These are phyloP conservation scores for Hirtodrosophila alboralis DNA, from an alignment of 2,888 invertebrate genomes.

Conservation along the genomic window DNA sequence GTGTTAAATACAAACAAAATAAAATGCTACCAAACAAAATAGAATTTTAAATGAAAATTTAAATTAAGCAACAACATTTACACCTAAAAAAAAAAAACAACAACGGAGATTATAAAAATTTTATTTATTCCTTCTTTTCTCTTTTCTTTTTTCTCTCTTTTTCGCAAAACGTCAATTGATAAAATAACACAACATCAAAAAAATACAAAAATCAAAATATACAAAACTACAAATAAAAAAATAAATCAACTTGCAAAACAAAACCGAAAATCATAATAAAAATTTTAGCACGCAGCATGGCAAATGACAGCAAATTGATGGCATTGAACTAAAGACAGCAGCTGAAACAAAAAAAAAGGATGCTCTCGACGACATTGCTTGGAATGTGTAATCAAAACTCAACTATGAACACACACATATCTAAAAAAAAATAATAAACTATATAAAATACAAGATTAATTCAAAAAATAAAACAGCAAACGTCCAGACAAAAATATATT, in stretches of 20 bases:
- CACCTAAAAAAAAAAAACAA: conserved; percentile 47
- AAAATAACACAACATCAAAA: conserved; percentile 22
- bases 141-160: conserved; percentile 76
- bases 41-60: conserved; percentile 32
- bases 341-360: conserved; percentile 48
- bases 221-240: conserved; percentile 38
- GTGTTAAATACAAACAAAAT: conserved; percentile 49
- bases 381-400: conserved; percentile 27
- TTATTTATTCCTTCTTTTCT: conserved; percentile 76
- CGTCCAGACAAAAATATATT: conserved; percentile 27
- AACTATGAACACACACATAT: conserved; percentile 5
- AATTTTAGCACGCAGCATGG: conserved; percentile 38
- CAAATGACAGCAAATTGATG: conserved; percentile 45
- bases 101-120: conserved; percentile 73
- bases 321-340: conserved; percentile 54
- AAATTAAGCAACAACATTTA: conserved; percentile 51
- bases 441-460: too few relatives aligned
- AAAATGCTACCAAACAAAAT: conserved; percentile 23
- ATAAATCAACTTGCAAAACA: conserved; percentile 25
- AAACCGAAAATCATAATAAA: conserved; percentile 28
- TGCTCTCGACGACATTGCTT: conserved; percentile 43
- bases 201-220: conserved; percentile 18
- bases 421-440: conserved; percentile 5
- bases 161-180: conserved; percentile 40
- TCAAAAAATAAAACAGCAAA: too few relatives aligned